Percentiles rank a stretch among this genome's conserved stretches.
These are phyloP conservation scores for Eilema sororculum DNA, from an alignment of 2,888 invertebrate genomes.

Conservation along the genomic window DNA sequence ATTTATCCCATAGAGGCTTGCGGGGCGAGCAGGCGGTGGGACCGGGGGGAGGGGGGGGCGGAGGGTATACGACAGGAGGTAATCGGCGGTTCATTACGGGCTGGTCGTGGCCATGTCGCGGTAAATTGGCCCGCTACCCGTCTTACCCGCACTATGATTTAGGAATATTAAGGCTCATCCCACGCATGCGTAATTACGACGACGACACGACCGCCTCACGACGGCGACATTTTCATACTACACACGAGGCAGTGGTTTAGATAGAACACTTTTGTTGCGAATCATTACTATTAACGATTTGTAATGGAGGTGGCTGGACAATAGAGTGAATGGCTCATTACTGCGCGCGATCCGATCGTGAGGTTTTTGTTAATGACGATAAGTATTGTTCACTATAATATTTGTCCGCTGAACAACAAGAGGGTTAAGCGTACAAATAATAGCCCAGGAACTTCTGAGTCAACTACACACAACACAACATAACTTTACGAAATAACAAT, in stretches of 20 bases:
- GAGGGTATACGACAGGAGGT: conserved; percentile 35
- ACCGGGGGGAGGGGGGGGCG: conserved; percentile 10
- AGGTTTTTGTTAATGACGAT: conserved; percentile 38
- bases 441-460: not conserved
- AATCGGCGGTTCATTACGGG: conserved; percentile 50
- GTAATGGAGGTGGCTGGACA: conserved; percentile 38
- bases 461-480: no score
- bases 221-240: conserved; percentile 26
- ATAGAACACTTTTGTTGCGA: conserved; percentile 29
- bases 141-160: conserved; percentile 68
- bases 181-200: conserved; percentile 49
- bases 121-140: conserved; percentile 60
- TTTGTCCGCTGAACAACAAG: conserved; percentile 13
- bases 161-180: conserved; percentile 63
- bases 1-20: conserved; percentile 27
- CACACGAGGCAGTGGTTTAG: conserved; percentile 24
- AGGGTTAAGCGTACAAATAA: not conserved
- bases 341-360: conserved; percentile 34
- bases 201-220: conserved; percentile 38
- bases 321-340: conserved; percentile 52
- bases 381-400: conserved; percentile 33
- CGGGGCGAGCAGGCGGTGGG: not conserved
- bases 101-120: conserved; percentile 56
- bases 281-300: conserved; percentile 42
- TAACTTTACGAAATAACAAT: no score